Conservation (phyloP, 64 coral and sea anemone species). For the Astreopora myriophthalma region DNA sequence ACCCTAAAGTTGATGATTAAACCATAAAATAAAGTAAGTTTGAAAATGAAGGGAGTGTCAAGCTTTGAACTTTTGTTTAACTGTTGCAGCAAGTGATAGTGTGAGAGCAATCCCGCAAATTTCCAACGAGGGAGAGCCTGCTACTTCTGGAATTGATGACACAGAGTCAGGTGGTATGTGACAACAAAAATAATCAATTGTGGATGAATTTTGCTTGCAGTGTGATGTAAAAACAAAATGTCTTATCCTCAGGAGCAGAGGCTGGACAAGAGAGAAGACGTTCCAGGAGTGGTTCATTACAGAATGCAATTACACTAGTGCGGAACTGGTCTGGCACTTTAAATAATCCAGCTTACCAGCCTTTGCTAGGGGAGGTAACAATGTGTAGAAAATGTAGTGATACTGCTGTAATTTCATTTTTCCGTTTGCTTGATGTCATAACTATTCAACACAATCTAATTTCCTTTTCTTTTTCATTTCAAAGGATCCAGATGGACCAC, state of each 20-base stretch:
- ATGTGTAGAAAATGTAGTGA: neutral
- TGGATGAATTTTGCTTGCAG: neutral
- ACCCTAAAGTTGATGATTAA: too few relatives aligned
- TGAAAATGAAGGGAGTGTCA: too few relatives aligned
- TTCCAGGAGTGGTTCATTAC: neutral
- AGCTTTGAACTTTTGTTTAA: too few relatives aligned
- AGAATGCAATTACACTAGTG: neutral
- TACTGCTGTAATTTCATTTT: neutral
- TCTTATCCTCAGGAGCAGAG: neutral
- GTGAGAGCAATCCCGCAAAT: too few relatives aligned
- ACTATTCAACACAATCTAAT: neutral
- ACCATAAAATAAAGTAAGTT: too few relatives aligned
- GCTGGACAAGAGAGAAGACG: neutral
- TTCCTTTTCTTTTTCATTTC: neutral
- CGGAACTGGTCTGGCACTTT: neutral
- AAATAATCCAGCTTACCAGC: neutral
- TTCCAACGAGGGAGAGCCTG: too few relatives aligned
- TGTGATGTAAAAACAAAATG: neutral
- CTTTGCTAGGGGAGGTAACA: neutral
- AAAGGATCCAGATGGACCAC: neutral
- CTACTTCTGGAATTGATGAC: too few relatives aligned
- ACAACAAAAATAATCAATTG: neutral
- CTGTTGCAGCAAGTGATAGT: too few relatives aligned
- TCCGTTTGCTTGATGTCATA: neutral
- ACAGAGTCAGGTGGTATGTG: too few relatives aligned